Evolutionary conservation across 2,113 vertebrate genomes (phyloP).

Genomic region (Panthera uncia): DNA sequence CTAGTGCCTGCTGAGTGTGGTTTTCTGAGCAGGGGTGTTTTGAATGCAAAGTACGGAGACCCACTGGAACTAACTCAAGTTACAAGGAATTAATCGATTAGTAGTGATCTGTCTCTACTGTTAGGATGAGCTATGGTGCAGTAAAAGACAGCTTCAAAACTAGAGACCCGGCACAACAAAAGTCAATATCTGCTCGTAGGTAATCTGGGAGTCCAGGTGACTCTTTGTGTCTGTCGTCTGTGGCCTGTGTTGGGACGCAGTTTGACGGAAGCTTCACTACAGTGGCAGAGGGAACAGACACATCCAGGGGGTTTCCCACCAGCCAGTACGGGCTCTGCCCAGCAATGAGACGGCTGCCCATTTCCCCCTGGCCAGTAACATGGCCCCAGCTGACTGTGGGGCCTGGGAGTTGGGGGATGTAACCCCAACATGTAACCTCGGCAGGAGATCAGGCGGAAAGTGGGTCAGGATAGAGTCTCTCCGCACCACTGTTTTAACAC

Average conservation of each 20-base stretch:
- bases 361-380: neutral
- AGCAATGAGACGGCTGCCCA: fast-evolving
- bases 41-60: neutral
- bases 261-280: fast-evolving
- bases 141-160: too few relatives aligned
- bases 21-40: neutral
- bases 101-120: fast-evolving
- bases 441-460: neutral
- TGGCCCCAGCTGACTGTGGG: neutral
- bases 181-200: fast-evolving
- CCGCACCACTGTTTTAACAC: neutral
- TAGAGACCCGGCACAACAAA: fast-evolving
- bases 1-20: fast-evolving
- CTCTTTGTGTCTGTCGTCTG: fast-evolving
- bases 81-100: neutral
- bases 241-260: neutral
- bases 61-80: fast-evolving
- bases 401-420: fast-evolving
- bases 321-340: neutral
- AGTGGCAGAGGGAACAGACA: neutral
- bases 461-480: neutral
- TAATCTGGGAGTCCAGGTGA: neutral
- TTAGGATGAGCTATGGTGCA: fast-evolving
- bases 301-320: neutral
- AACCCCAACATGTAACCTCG: fast-evolving